These are phyloP conservation scores for Hepsetus odoe DNA, from an alignment of 2,113 vertebrate species.

Conservation along the genomic window DNA sequence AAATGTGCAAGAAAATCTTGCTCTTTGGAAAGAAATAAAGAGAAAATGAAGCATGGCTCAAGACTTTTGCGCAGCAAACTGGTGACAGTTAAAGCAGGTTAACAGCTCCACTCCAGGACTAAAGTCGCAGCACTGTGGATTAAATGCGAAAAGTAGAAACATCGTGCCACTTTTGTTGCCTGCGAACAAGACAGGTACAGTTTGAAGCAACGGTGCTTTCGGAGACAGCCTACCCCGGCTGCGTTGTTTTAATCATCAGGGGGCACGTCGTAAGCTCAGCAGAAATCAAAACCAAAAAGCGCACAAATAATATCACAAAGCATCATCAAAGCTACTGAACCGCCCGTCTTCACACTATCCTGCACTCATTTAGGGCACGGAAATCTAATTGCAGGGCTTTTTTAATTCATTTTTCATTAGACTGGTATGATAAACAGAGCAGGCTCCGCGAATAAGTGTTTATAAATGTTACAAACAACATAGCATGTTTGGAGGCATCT, in stretches of 20 bases:
- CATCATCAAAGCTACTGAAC: conserved; percentile 11
- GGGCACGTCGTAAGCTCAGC: conserved; percentile 5
- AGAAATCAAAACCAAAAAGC: conserved; percentile 10
- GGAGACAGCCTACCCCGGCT: background rate
- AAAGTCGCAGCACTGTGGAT: no score
- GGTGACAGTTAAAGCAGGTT: no score
- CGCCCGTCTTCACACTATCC: conserved; percentile 20
- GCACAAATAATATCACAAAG: conserved; percentile 27
- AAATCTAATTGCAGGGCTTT: conserved; percentile 56
- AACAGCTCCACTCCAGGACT: no score
- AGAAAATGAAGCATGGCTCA: no score
- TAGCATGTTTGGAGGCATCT: conserved; percentile 78
- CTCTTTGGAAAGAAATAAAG: no score
- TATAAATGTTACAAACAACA: conserved; percentile 82
- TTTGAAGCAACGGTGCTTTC: background rate
- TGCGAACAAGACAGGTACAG: background rate
- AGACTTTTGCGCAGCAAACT: no score
- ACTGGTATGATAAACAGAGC: conserved; percentile 81
- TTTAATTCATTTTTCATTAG: conserved; percentile 70
- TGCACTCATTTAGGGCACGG: conserved; percentile 55
- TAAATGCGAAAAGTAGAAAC: background rate
- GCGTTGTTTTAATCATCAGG: conserved; percentile 10
- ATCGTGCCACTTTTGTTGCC: background rate
- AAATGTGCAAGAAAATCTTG: no score
- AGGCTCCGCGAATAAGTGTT: conserved; percentile 60